These are phyloP conservation scores for Hylaeus volcanicus DNA, from an alignment of 1,140 invertebrate genomes.

Conservation along the genomic window DNA sequence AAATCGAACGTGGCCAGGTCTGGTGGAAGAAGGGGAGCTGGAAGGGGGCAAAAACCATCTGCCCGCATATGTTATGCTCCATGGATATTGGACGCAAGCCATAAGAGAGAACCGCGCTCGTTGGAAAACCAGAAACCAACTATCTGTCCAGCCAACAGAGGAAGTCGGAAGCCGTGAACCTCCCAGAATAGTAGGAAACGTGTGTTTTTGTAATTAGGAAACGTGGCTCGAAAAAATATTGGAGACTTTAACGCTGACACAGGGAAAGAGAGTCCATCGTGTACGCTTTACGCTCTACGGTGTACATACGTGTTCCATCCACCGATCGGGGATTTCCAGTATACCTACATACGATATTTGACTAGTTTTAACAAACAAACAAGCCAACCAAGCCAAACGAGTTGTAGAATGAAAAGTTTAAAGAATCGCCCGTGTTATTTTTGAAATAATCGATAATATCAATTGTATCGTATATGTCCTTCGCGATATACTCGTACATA, in stretches of 20 bases:
- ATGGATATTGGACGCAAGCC: slow-evolving; percentile 61
- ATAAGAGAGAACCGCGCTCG: slow-evolving; percentile 66
- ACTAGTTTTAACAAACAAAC: background rate
- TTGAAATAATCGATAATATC: too few species aligned
- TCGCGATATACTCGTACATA: too few species aligned
- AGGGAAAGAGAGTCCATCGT: too few species aligned
- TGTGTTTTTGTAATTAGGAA: slow-evolving; percentile 68
- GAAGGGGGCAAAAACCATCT: slow-evolving; percentile 72
- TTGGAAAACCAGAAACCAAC: slow-evolving; percentile 61
- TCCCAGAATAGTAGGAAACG: slow-evolving; percentile 53
- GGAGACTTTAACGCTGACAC: background rate
- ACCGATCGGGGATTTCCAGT: background rate
- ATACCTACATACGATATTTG: background rate
- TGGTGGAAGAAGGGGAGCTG: slow-evolving; percentile 21
- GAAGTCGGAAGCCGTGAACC: slow-evolving; percentile 66
- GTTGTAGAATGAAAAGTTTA: too few species aligned
- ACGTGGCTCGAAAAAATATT: slow-evolving; percentile 50
- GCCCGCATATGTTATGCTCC: slow-evolving; percentile 74
- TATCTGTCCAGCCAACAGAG: slow-evolving; percentile 53
- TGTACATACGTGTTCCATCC: background rate
- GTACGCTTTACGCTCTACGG: too few species aligned
- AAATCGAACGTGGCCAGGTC: slow-evolving; percentile 46
- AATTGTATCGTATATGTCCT: too few species aligned
- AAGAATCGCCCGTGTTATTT: too few species aligned
- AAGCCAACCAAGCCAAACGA: too few species aligned